These are phyloP conservation scores for Amblyornis subalaris DNA, from an alignment of 2,113 vertebrate genomes.

Conservation along the genomic window DNA sequence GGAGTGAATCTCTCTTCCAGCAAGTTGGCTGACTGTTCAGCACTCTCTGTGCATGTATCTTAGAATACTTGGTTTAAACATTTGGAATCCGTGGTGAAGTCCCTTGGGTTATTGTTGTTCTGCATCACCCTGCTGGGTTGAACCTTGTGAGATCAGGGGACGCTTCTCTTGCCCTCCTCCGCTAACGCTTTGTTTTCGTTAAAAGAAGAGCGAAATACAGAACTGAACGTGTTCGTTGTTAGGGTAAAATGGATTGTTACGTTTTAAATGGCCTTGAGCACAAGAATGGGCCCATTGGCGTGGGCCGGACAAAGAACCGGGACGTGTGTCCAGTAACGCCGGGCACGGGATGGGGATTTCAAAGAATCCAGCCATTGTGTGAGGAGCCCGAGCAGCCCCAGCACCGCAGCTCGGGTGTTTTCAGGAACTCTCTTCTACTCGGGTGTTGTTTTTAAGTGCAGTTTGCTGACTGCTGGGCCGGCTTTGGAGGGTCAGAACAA, in stretches of 20 bases:
- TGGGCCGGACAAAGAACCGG: conserved; percentile 2
- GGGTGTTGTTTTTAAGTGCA: background rate
- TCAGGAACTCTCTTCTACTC: conserved; percentile 28
- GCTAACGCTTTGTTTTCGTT: background rate
- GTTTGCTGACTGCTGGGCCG: background rate
- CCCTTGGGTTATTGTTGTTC: background rate
- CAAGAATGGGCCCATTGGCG: background rate
- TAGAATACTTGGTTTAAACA: background rate
- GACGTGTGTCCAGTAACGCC: background rate
- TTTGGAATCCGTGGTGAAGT: background rate
- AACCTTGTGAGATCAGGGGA: background rate
- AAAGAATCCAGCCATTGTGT: conserved; percentile 15
- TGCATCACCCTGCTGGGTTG: background rate
- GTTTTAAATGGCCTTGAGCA: background rate
- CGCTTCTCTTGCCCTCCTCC: background rate
- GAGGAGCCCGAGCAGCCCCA: background rate
- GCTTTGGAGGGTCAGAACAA: background rate
- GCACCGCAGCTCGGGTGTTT: background rate
- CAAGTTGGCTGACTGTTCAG: background rate
- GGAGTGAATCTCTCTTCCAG: background rate
- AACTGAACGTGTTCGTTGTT: background rate
- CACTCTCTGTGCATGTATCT: background rate
- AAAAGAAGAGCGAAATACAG: background rate
- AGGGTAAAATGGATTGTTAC: background rate
- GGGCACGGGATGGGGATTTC: conserved; percentile 23